Percentiles rank a stretch among this genome's conserved stretches.
Conservation (phyloP, 2,113 vertebrate species). For the Marmota flaviventris region DNA sequence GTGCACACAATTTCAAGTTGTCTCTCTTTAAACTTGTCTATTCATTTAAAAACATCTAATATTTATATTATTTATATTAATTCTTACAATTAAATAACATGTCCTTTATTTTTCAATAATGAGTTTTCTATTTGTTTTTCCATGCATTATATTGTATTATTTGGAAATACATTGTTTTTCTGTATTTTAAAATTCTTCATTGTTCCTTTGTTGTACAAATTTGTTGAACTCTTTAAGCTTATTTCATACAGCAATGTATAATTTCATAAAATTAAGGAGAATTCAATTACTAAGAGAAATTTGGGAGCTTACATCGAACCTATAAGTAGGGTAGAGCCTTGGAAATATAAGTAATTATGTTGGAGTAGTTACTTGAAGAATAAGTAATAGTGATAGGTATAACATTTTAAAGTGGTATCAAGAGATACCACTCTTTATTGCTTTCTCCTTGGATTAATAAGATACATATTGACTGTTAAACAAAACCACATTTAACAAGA, state of each 20-base stretch:
- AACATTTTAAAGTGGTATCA: neutral
- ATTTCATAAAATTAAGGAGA: neutral
- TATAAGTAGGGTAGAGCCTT: neutral
- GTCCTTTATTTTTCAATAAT: neutral
- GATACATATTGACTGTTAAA: neutral
- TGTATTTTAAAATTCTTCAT: neutral
- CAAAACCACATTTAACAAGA: neutral
- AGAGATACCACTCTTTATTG: neutral
- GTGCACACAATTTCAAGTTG: neutral
- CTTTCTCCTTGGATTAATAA: neutral
- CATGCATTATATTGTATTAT: neutral
- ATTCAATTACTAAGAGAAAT: neutral
- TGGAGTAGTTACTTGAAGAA: neutral
- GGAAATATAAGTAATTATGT: neutral
- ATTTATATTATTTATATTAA: neutral
- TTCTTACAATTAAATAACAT: neutral
- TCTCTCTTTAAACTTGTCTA: neutral
- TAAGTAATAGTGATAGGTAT: slow-evolving; percentile 7
- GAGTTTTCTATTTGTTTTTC: neutral
- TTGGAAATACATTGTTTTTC: neutral
- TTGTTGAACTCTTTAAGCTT: neutral
- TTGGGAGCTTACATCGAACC: neutral
- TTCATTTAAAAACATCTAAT: neutral
- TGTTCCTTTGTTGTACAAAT: neutral
- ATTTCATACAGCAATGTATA: neutral